Evolutionary conservation across 2,888 invertebrate genomes (phyloP), one percentile per base, ranked within the genome.

Genomic region (Drosophila paucipuncta): DNA sequence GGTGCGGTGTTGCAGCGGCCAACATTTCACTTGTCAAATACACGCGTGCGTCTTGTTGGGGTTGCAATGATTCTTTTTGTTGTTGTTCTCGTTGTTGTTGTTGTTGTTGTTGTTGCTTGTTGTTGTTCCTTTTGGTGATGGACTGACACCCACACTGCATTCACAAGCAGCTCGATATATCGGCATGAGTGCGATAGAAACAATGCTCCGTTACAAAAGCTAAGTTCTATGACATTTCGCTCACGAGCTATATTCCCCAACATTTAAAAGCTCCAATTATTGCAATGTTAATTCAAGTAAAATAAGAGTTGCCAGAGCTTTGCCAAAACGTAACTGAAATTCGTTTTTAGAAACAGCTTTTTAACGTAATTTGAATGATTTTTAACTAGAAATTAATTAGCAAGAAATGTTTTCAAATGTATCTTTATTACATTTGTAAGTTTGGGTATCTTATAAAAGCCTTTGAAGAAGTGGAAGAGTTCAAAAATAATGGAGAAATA

Each of bases 1-100:
- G 22, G 54, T 50, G 68, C 50, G 62, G 28, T 53, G 49, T 63
- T 54, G 39, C 37, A 52, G 50, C 54, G 33, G 31, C 28, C 13
- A 33, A 53, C 58, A 37, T 59, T 66, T 33, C 25, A 43, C 50
- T 57, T 63, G 53, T n/a, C 52, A 76, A 64, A 62, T 41, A 68
- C 65, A 57, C 43, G 59, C 68, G 68, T 52, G 60, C 62, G 37
- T 28, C 53, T 50, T 43, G 43, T 66, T 76, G 54, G 65, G 57
- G 65, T 61, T 75, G 64, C 22, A 47, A 57, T 37, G 41, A 33
- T 50, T 47, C 47, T 16, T 25, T 25, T 43, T 22, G 22, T 43
- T 47, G 47, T 68, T 55, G 25, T 58, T 61, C 47, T 31, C 9
- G 31, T 9, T 31, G 31, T 30, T 30, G 7, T 30, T 30, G 30